Conservation (phyloP, 2,113 vertebrate species). For the Patagioenas fasciata region DNA sequence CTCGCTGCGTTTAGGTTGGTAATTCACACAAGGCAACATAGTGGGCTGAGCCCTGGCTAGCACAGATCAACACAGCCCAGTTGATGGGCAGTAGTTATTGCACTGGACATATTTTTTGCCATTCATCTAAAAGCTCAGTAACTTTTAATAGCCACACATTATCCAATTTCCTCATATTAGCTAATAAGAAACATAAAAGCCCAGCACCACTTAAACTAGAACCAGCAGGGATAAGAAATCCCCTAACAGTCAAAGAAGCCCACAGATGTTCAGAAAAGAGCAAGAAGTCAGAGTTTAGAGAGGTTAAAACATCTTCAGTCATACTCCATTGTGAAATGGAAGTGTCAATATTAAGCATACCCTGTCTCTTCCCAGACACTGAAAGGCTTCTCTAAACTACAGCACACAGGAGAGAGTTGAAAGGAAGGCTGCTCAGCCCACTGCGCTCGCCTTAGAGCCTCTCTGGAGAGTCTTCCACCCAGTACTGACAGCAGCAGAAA, state of each 20-base stretch:
- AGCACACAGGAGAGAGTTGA: not conserved
- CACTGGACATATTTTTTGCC: not conserved
- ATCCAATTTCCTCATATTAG: not conserved
- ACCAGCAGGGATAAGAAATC: not conserved
- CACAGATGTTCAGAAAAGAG: not conserved
- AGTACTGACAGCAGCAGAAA: not conserved
- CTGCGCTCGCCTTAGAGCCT: not conserved
- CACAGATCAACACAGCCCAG: not conserved
- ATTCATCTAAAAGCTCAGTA: not conserved
- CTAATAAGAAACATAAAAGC: not conserved
- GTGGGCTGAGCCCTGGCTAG: not conserved
- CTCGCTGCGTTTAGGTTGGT: not conserved
- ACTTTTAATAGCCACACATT: not conserved
- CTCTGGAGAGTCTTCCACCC: not conserved
- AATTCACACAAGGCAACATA: not conserved
- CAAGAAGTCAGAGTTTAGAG: not conserved
- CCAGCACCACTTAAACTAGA: not conserved
- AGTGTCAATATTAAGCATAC: not conserved
- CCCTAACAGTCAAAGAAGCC: not conserved
- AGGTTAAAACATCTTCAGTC: not conserved
- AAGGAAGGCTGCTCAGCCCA: not conserved
- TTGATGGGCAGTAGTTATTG: not conserved
- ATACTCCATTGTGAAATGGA: not conserved
- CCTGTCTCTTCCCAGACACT: not conserved
- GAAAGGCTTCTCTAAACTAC: not conserved